A percentile compares a stretch with the other conserved stretches of the same genome.
Evolutionary conservation across 2,113 vertebrate species (phyloP).

Genomic region (Salvator merianae): DNA sequence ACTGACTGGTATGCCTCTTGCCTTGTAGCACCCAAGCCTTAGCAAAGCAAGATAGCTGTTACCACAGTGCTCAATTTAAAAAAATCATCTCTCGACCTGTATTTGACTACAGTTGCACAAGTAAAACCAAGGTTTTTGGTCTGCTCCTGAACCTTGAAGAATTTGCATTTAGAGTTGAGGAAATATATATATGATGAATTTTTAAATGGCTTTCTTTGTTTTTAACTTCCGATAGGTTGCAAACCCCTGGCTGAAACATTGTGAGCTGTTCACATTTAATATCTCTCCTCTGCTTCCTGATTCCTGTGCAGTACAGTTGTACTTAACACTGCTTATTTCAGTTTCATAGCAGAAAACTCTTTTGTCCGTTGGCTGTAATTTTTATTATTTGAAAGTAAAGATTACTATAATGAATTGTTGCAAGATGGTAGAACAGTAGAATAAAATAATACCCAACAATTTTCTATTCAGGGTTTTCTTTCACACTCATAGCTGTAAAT

Average conservation of each 20-base stretch:
- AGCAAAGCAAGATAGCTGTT: background rate
- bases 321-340: constrained; percentile 26
- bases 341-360: background rate
- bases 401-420: constrained; percentile 33
- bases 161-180: background rate
- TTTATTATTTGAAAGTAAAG: constrained; percentile 19
- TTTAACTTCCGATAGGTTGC: background rate
- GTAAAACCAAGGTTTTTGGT: background rate
- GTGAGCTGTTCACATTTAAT: background rate
- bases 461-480: constrained; percentile 43
- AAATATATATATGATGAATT: background rate
- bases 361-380: background rate
- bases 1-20: too few relatives aligned
- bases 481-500: constrained; percentile 48
- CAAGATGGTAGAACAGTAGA: constrained; percentile 25
- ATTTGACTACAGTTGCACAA: background rate
- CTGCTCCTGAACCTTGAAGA: background rate
- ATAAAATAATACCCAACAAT: constrained; percentile 6
- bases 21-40: background rate
- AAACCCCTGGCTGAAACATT: constrained; percentile 9
- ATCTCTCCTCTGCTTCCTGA: constrained; percentile 3
- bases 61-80: background rate
- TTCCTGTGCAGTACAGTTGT: constrained; percentile 28
- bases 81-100: background rate
- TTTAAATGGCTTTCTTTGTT: background rate